Evolutionary conservation across 2,113 vertebrate species (phyloP), one percentile per base, ranked within the genome.

Genomic region (Ageneiosus marmoratus): DNA sequence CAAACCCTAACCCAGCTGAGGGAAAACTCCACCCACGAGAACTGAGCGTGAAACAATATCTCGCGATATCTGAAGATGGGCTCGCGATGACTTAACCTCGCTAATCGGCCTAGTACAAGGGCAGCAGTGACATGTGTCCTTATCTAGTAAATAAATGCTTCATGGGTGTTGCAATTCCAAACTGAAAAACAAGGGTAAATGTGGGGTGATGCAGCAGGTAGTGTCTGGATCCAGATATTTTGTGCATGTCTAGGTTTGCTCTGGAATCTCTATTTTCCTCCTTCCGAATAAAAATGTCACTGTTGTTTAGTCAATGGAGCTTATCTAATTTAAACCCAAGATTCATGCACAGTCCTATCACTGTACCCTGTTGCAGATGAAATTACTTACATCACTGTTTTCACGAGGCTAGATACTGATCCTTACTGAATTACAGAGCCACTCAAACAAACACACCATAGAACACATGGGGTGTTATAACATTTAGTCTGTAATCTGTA

Each of bases 1-100:
- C 55, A n/a, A 74, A 62, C n/a, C 46, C 46, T 86, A 81, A 41
- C 29, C 84, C 76, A 75, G 89, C 65, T 86, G 70, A 58, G 11
- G 51, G 46, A 85, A n/a, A 83, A 80, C 87, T 86, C 86, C 87
- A 76, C 88, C 88, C 82, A 89, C 87, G 77, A 58, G 77, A 72
- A 44, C 63, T 58, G 79, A 72, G 3, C 67, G 77, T 86, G 51
- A 7, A 60, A 0, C 4, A 53, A 77, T 60, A 81, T 55, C 78
- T 84, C 89, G 89, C 89, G 89, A 89, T 81, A 87, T 81, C 53
- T 79, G 46, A 32, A 69, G 58, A 44, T 18, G 44, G 16, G 22
- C 29, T 58, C 55, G 18, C 32, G 9, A 27, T 73, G 69, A 69
- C 27, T 48, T 50, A 2, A 10, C n/a, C 37, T 41, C 5, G 37